These are phyloP conservation scores for Carposina sasakii DNA, from an alignment of 1,140 invertebrate genomes.

Conservation along the genomic window DNA sequence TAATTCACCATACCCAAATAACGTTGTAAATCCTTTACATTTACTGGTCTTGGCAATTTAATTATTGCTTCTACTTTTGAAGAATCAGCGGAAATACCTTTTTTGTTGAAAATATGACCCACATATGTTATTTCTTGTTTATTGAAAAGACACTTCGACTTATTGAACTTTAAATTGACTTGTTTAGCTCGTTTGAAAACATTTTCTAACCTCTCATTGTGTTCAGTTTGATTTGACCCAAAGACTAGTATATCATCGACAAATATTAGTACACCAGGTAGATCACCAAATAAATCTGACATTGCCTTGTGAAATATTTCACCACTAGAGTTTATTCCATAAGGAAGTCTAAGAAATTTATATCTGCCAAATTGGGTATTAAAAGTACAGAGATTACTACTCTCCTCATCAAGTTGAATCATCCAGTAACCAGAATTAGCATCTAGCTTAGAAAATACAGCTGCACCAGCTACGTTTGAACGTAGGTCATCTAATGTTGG, in stretches of 20 bases:
- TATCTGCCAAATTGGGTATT: constrained; percentile 30
- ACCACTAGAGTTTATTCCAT: constrained; percentile 17
- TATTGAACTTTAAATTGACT: constrained; percentile 11
- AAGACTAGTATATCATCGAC: constrained; percentile 11
- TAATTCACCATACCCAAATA: constrained; percentile 21
- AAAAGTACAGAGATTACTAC: constrained; percentile 25
- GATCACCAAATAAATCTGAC: constrained; percentile 1
- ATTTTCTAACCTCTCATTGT: constrained; percentile 10
- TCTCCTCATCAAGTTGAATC: constrained; percentile 25
- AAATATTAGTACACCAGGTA: constrained; percentile 10
- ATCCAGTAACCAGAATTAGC: constrained; percentile 23
- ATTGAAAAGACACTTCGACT: constrained; percentile 7
- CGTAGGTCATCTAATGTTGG: constrained; percentile 17
- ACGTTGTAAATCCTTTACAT: constrained; percentile 15
- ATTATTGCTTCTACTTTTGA: constrained; percentile 11
- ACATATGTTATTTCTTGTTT: constrained; percentile 6
- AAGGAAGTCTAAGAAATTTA: constrained; percentile 28
- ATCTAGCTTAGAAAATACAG: constrained; percentile 17
- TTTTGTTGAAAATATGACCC: constrained; percentile 10
- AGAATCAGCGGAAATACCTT: constrained; percentile 1
- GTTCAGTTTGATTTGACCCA: constrained; percentile 4
- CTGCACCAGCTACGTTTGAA: constrained; percentile 15
- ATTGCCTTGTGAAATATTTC: constrained; percentile 12
- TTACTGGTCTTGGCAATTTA: constrained; percentile 8
- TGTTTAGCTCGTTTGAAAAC: constrained; percentile 4